Percentiles rank a stretch among this genome's conserved stretches.
Conservation (phyloP, 2,888 invertebrate species). For the Idaea aversata region DNA sequence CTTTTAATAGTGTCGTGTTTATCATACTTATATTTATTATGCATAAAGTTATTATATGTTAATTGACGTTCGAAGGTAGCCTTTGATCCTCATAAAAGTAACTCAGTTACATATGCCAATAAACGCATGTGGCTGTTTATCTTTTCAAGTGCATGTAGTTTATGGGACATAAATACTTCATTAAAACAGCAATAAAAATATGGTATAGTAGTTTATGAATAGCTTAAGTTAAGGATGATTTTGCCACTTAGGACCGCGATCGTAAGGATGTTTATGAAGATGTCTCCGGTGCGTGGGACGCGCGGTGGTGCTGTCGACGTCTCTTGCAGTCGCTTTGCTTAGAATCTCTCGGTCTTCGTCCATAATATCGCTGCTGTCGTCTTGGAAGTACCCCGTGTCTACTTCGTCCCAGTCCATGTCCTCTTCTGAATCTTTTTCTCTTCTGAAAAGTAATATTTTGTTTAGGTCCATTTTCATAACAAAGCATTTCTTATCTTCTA, state of each 20-base stretch:
- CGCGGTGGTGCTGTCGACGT: conserved; percentile 40
- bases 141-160: conserved; percentile 7
- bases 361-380: conserved; percentile 59
- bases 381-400: conserved; percentile 57
- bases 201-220: conserved; percentile 5
- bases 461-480: too few species aligned
- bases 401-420: conserved; percentile 58
- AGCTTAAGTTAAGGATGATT: conserved; percentile 25
- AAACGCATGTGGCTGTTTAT: not conserved
- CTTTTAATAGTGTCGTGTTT: not conserved
- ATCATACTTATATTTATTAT: not conserved
- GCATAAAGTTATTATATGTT: not conserved
- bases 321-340: conserved; percentile 29
- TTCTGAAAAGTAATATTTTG: conserved; percentile 35
- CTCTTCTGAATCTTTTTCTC: conserved; percentile 53
- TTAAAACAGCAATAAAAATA: conserved; percentile 10
- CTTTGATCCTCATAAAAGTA: not conserved
- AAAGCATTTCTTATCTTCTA: too few species aligned
- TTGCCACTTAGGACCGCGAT: conserved; percentile 59
- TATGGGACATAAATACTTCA: conserved; percentile 17
- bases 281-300: conserved; percentile 69
- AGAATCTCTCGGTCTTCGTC: conserved; percentile 56
- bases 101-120: not conserved
- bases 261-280: conserved; percentile 77
- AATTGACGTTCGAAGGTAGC: not conserved